A percentile compares a stretch with the other conserved stretches of the same genome.
These are phyloP conservation scores for Tenthredo livida DNA, from an alignment of 2,888 invertebrate genomes.

Conservation along the genomic window DNA sequence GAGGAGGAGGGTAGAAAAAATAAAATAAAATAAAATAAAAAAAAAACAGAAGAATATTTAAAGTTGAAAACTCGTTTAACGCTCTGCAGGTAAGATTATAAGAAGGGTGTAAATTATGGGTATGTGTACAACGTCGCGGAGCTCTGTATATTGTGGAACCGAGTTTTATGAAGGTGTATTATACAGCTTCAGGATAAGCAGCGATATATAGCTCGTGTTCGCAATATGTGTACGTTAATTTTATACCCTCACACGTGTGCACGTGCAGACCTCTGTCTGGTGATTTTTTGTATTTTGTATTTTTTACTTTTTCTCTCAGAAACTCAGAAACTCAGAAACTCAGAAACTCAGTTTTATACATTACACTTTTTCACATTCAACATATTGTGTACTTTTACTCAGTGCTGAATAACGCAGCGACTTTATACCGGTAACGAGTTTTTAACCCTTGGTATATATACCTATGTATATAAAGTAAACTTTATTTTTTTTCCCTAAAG, in stretches of 20 bases:
- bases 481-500: background rate
- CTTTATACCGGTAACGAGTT: background rate
- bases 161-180: background rate
- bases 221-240: background rate
- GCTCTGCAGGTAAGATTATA: conserved; percentile 18
- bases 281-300: background rate
- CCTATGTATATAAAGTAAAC: background rate
- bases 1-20: background rate
- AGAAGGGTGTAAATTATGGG: conserved; percentile 21
- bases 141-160: background rate
- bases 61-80: conserved; percentile 29
- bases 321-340: no score
- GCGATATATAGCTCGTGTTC: background rate
- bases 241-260: background rate
- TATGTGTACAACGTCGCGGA: background rate
- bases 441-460: background rate
- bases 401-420: background rate
- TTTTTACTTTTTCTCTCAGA: background rate
- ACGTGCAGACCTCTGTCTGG: background rate
- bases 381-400: background rate
- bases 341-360: background rate
- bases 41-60: background rate
- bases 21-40: background rate
- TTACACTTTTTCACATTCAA: background rate
- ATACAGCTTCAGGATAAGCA: background rate